Evolutionary conservation across 2,888 invertebrate species (phyloP).

Genomic region (Lacanobia wlatinum): DNA sequence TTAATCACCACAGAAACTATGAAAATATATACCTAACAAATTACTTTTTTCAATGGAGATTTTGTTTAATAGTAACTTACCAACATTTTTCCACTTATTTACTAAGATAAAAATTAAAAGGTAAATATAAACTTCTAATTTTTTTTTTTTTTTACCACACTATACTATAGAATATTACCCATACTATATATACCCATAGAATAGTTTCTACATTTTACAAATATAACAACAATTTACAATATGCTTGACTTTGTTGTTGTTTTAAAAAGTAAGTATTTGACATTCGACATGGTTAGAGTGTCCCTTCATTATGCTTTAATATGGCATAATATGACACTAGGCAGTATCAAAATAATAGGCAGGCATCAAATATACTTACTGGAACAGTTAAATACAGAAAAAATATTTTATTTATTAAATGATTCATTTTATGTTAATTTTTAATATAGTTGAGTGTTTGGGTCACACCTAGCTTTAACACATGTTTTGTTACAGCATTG

Average conservation of each 20-base stretch:
- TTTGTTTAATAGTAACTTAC: background rate
- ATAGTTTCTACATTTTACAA: background rate
- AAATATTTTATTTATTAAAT: slow-evolving; percentile 46
- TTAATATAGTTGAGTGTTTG: slow-evolving; percentile 27
- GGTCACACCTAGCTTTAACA: slow-evolving; percentile 29
- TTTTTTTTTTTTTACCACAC: too few species aligned
- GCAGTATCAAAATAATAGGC: too few species aligned
- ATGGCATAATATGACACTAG: slow-evolving; percentile 41
- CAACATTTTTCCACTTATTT: background rate
- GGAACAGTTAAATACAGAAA: slow-evolving; percentile 46
- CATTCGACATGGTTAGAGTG: slow-evolving; percentile 38
- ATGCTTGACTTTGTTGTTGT: slow-evolving; percentile 33
- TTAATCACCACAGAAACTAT: background rate
- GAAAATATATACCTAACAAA: too few species aligned
- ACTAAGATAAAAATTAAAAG: background rate
- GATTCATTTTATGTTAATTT: slow-evolving; percentile 59
- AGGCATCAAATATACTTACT: slow-evolving; percentile 48
- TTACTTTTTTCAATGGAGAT: background rate
- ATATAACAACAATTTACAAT: background rate
- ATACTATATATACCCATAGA: background rate
- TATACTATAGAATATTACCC: too few species aligned
- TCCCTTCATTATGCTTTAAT: slow-evolving; percentile 48
- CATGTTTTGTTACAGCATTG: slow-evolving; percentile 28
- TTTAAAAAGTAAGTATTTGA: slow-evolving; percentile 34
- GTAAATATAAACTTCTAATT: too few species aligned